phyloP scores from a whole-genome alignment of 2,888 invertebrate species.

The Athalia rosae region DNA sequence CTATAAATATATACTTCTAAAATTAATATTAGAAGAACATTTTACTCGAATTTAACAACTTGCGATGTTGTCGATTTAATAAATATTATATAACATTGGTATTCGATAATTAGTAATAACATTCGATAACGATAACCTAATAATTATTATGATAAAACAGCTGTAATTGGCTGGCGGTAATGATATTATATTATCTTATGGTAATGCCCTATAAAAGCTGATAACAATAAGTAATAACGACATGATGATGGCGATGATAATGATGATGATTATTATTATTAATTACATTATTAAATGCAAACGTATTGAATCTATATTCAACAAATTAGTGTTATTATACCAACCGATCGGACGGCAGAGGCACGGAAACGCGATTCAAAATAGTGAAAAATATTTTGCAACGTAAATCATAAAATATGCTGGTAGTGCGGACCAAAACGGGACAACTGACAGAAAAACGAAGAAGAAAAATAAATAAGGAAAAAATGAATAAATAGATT shows the following conservation, averaged over 20 bases:
- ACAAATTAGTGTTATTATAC: slow-evolving; percentile 30
- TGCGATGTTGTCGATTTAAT: slow-evolving; percentile 52
- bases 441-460: slow-evolving; percentile 66
- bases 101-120: too few species aligned
- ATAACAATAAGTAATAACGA: slow-evolving; percentile 37
- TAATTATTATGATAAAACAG: too few species aligned
- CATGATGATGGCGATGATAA: slow-evolving; percentile 30
- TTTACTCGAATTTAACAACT: slow-evolving; percentile 49
- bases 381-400: slow-evolving; percentile 65
- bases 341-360: slow-evolving; percentile 70
- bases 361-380: slow-evolving; percentile 65
- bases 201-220: slow-evolving; percentile 17
- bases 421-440: slow-evolving; percentile 72
- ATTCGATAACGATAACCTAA: too few species aligned
- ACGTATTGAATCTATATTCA: neutral
- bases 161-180: too few species aligned
- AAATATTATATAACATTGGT: slow-evolving; percentile 6
- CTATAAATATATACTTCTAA: neutral
- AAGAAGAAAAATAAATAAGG: slow-evolving; percentile 49
- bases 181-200: too few species aligned
- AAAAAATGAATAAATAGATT: slow-evolving; percentile 9
- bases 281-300: slow-evolving; percentile 9
- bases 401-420: slow-evolving; percentile 62
- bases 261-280: slow-evolving; percentile 13
- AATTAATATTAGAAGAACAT: neutral